Evolutionary conservation across 2,113 vertebrate species (phyloP), one percentile per base, ranked within the genome.

Genomic region (Colius striatus): DNA sequence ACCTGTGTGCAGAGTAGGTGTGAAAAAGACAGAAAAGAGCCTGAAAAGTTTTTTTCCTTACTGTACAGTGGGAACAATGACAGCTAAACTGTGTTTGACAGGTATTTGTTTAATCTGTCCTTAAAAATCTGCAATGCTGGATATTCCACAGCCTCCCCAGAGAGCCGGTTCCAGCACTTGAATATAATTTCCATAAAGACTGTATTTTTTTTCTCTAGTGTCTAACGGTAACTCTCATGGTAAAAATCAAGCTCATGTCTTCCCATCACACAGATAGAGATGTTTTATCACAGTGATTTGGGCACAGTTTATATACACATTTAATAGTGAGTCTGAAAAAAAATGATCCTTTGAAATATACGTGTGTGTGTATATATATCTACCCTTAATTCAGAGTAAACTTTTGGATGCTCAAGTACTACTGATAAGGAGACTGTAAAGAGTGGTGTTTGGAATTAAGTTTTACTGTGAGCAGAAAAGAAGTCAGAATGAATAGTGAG

Each of bases 391-490:
- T 54, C 32, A 53, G 30, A 45, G 27, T 55, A 17, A 30, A 17
- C 30, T 45, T 74, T 70, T 36, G 32, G 14, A 6, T 76, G 34
- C 60, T 61, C 26, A 66, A 2, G 25, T 53, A 5, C 10, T 50
- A 29, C 36, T 0, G 1, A 43, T 53, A 13, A 9, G 5, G 16
- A 8, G 10, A 0, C 0, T 25, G 25, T 27, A 30, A 61, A 15
- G 27, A 38, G 9, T 50, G 12, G 10, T 50, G 13, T 66, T 53
- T n/a, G 18, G n/a, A 74, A 22, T n/a, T 8, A 81, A 41, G 21
- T 62, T 89, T 55, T 79, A 23, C 22, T 34, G 19, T 50, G 29
- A 61, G 55, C 43, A 62, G 43, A 62, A 62, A 53, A 32, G 32
- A 17, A 8, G 20, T 47, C n/a, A 48, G 50, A 47, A 43, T 16